A percentile compares a stretch with the other conserved stretches of the same genome.
Evolutionary conservation across 2,888 invertebrate genomes (phyloP).

Genomic region (Proisotoma minuta): DNA sequence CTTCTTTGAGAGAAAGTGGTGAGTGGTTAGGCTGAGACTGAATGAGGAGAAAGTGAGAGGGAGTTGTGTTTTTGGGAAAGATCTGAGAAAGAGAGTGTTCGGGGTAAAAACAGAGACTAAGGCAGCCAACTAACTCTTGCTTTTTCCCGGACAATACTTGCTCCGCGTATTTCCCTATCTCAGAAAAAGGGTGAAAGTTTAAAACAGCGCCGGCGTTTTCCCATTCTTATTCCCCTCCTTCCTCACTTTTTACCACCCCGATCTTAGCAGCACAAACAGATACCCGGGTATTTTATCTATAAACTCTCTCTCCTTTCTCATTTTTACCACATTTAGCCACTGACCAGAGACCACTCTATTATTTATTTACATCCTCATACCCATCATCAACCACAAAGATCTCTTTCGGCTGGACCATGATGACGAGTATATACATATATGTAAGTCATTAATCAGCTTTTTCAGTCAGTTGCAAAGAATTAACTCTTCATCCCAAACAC

Average conservation of each 20-base stretch:
- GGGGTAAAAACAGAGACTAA: neutral
- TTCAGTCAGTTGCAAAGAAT: neutral
- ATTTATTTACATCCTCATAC: neutral
- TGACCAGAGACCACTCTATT: neutral
- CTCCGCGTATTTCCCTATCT: too few relatives aligned
- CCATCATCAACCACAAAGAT: neutral
- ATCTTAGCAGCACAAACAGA: constrained; percentile 11
- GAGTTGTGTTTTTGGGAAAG: constrained; percentile 16
- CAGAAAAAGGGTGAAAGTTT: constrained; percentile 45
- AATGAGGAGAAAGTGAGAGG: constrained; percentile 34
- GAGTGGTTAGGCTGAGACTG: constrained; percentile 34
- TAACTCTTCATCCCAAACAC: neutral
- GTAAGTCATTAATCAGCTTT: neutral
- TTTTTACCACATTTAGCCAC: constrained; percentile 18
- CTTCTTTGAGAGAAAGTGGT: constrained; percentile 22
- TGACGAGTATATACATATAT: too few relatives aligned
- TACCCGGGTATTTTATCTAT: constrained; percentile 12
- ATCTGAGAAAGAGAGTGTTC: neutral
- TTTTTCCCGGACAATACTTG: constrained; percentile 1
- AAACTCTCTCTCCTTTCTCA: constrained; percentile 8
- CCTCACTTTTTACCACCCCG: constrained; percentile 45
- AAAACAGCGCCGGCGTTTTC: constrained; percentile 47
- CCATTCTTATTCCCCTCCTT: constrained; percentile 45
- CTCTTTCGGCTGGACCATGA: neutral
- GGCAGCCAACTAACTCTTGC: neutral